Evolutionary conservation across 2,113 vertebrate species (phyloP).

Genomic region (Perognathus longimembris): DNA sequence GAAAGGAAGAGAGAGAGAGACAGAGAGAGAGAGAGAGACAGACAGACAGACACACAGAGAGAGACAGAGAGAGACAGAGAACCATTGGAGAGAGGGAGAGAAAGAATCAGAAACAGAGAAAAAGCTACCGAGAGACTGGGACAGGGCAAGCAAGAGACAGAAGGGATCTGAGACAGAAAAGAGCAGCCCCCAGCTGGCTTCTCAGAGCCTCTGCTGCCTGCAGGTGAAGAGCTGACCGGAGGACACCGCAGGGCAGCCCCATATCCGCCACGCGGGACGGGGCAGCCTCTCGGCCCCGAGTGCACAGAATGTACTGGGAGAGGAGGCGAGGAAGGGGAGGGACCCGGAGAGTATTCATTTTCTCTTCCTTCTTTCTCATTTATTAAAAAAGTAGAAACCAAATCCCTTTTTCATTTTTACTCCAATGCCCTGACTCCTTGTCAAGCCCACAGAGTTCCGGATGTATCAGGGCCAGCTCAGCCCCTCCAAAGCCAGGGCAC

Average conservation of each 20-base stretch:
- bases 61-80: background rate
- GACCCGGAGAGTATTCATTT: conserved; percentile 3
- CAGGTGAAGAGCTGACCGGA: rapidly evolving
- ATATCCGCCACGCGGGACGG: rapidly evolving
- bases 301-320: background rate
- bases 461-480: background rate
- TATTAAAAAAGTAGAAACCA: conserved; percentile 70
- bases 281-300: rapidly evolving
- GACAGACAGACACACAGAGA: background rate
- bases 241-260: rapidly evolving
- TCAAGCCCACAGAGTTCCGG: conserved; percentile 40
- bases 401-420: conserved; percentile 54
- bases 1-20: background rate
- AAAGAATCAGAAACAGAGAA: background rate
- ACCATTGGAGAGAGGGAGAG: background rate
- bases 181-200: background rate
- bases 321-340: background rate
- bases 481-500: conserved; percentile 40
- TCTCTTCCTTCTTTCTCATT: conserved; percentile 60
- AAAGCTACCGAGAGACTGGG: background rate
- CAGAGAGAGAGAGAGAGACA: background rate
- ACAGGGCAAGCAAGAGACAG: background rate
- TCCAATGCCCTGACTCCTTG: conserved; percentile 49
- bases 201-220: rapidly evolving
- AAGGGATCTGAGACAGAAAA: background rate